These are phyloP conservation scores for Ptychochromis oligacanthus DNA, from an alignment of 2,113 vertebrate genomes.

Conservation along the genomic window DNA sequence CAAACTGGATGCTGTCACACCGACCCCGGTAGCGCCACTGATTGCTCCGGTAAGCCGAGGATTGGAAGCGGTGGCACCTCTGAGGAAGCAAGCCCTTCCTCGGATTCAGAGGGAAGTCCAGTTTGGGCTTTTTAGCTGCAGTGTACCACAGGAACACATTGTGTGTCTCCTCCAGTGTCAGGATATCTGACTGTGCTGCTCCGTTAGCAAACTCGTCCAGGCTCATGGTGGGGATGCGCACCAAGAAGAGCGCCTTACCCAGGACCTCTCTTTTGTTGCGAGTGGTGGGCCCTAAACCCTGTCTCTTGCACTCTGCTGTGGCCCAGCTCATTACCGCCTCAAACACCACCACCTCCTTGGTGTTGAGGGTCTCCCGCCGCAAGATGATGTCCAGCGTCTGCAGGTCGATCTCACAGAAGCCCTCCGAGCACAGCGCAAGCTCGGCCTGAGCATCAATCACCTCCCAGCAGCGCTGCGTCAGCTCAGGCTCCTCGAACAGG, in stretches of 20 bases:
- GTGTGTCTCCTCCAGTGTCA: constrained; percentile 96
- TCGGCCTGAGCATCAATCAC: constrained; percentile 98
- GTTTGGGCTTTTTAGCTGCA: constrained; percentile 88
- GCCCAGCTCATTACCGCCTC: constrained; percentile 93
- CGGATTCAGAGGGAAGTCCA: constrained; percentile 88
- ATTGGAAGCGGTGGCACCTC: constrained; percentile 94
- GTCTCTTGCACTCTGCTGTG: constrained; percentile 89
- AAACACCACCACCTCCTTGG: constrained; percentile 92
- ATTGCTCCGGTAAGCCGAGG: constrained; percentile 94
- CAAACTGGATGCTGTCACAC: constrained; percentile 99
- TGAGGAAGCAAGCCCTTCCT: constrained; percentile 87
- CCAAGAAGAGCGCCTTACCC: constrained; percentile 90
- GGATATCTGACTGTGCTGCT: constrained; percentile 91
- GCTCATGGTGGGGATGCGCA: constrained; percentile 92
- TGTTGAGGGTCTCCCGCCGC: constrained; percentile 90
- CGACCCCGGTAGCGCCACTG: constrained; percentile 98
- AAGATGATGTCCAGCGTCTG: constrained; percentile 93
- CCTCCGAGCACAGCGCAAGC: constrained; percentile 91
- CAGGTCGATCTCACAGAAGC: constrained; percentile 94
- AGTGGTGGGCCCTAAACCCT: constrained; percentile 80
- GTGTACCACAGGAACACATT: constrained; percentile 98
- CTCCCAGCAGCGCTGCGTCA: constrained; percentile 97
- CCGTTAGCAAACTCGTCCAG: constrained; percentile 96
- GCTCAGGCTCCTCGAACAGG: constrained; percentile 96
- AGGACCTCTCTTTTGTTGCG: constrained; percentile 87